These are phyloP conservation scores for Sparus aurata DNA, from an alignment of 2,797 vertebrate species.

Conservation along the genomic window DNA sequence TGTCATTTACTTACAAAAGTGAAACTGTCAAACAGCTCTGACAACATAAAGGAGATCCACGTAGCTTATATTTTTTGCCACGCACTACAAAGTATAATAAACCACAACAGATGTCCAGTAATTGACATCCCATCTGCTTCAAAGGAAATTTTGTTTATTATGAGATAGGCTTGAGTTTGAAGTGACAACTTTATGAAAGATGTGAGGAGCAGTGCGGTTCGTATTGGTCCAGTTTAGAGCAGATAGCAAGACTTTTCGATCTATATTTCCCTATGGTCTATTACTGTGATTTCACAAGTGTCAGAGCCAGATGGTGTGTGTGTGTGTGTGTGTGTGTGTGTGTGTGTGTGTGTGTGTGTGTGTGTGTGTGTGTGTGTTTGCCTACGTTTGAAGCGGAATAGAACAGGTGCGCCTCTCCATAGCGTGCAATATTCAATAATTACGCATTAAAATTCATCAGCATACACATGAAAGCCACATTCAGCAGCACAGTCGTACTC, in stretches of 20 bases:
- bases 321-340: neutral
- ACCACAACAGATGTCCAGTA: conserved; percentile 34
- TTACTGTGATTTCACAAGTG: conserved; percentile 58
- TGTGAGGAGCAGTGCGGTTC: neutral
- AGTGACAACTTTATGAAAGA: conserved; percentile 34
- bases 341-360: conserved; percentile 34
- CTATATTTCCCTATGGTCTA: conserved; percentile 48
- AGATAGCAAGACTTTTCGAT: conserved; percentile 39
- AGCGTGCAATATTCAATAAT: conserved; percentile 41
- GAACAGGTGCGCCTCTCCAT: conserved; percentile 55
- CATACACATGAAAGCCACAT: conserved; percentile 45
- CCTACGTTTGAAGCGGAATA: conserved; percentile 30
- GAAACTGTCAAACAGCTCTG: conserved; percentile 33
- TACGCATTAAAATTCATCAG: conserved; percentile 56
- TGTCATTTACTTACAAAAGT: conserved; percentile 52
- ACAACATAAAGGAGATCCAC: conserved; percentile 25
- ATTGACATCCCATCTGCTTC: conserved; percentile 39
- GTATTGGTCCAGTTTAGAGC: conserved; percentile 7
- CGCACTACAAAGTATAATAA: conserved; percentile 35
- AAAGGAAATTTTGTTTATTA: conserved; percentile 28
- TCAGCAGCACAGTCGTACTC: conserved; percentile 29
- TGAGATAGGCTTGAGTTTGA: conserved; percentile 15
- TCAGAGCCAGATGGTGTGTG: conserved; percentile 62
- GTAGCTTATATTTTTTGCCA: conserved; percentile 3
- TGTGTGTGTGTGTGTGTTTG: conserved; percentile 13